Base-by-base conservation (phyloP, 1,140 invertebrate genomes). In the Drosophila parabipectinata region DNA sequence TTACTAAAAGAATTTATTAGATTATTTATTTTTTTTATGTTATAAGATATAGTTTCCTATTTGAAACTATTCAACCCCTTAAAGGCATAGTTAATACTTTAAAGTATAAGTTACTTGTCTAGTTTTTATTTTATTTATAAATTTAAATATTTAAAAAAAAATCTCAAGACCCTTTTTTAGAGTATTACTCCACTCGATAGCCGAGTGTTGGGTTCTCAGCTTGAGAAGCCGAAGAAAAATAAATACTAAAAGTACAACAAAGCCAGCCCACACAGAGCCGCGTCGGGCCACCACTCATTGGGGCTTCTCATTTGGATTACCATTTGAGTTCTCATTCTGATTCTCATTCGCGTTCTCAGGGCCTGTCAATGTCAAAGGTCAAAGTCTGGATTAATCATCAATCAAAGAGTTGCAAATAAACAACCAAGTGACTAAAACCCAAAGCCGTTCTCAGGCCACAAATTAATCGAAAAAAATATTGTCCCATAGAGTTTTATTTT, bases 331-430 rank as follows among this genome's bases (percentile, higher is more conserved):
- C 45, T 18, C 41, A 5, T 21, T 47, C 7, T 7, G 18, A 18
- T 9, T 18, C 44, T 6, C 34, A 50, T 62, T 68, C 51, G 24
- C 63, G 28, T 63, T 77, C 41, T 69, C 61, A 51, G 52, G 34
- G 58, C 51, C 39, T 63, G 71, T 82, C 83, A 82, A 88, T 87
- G 83, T 66, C 83, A 87, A 82, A 87, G 79, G 83, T 82, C 83
- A 87, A 87, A 88, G 79, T 88, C 83, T 88, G 83, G 79, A 88
- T 87, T 87, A 82, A 83, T 88, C 83, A 87, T 87, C 83, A 87
- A 87, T 88, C 78, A 87, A 84, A 77, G 34, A 51, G 53, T n/a
- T 66, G 53, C 32, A 32, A 74, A 57, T 45, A 32, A 32, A 28
- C 37, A 39, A 41, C 45, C 45, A 59, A 41, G 34, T 34, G n/a